Conservation (phyloP, 2,797 vertebrate species). For the Pangasius sanitwongsei region DNA sequence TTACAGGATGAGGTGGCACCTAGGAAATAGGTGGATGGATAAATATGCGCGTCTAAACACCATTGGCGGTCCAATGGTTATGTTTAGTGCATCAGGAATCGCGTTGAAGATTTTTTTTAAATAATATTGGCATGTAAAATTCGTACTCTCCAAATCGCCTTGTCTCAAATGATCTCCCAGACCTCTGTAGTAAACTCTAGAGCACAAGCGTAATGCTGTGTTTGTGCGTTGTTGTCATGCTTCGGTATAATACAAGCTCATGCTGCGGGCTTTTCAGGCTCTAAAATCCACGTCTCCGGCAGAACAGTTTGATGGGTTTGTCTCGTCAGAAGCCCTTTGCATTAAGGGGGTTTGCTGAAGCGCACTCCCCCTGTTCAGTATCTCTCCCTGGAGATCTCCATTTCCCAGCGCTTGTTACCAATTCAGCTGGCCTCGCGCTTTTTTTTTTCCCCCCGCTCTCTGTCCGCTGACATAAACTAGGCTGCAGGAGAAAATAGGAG, state of each 20-base stretch:
- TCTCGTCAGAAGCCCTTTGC: slow-evolving; percentile 43
- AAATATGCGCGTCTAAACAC: not conserved
- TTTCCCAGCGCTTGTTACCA: slow-evolving; percentile 56
- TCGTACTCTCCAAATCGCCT: not conserved
- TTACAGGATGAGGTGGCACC: not conserved
- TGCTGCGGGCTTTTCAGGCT: slow-evolving; percentile 10
- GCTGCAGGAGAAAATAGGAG: slow-evolving; percentile 53
- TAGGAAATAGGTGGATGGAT: not conserved
- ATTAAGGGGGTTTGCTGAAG: slow-evolving; percentile 49
- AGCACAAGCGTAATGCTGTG: slow-evolving; percentile 28
- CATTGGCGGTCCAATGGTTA: not conserved
- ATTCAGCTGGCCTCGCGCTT: slow-evolving; percentile 50
- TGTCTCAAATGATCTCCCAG: not conserved
- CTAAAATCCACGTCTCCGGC: slow-evolving; percentile 36
- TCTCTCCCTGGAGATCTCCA: slow-evolving; percentile 49
- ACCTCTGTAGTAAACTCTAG: slow-evolving; percentile 2
- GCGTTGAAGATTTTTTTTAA: not conserved
- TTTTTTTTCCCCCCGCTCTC: slow-evolving; percentile 5
- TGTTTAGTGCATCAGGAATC: not conserved
- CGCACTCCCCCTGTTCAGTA: slow-evolving; percentile 41
- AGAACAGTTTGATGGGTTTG: slow-evolving; percentile 51
- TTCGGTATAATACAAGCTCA: slow-evolving; percentile 24
- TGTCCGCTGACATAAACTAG: slow-evolving; percentile 52
- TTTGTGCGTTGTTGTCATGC: slow-evolving; percentile 37
- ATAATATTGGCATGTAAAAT: not conserved